Evolutionary conservation across 2,888 invertebrate genomes (phyloP).

Genomic region (Elegia similella): DNA sequence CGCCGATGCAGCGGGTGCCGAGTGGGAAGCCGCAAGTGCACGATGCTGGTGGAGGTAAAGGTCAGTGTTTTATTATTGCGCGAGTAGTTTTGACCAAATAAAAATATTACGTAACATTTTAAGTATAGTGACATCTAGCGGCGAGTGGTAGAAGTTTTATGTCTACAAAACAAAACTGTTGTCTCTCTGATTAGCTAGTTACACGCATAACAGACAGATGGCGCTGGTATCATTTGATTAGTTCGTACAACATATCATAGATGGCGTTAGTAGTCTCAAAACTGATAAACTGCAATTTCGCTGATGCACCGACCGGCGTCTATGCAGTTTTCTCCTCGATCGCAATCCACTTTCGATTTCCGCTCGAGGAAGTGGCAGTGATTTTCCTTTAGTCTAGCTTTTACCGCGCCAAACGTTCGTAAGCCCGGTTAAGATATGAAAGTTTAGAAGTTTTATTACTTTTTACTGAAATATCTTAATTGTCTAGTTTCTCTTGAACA

Average conservation of each 20-base stretch:
- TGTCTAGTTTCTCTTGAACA: no score
- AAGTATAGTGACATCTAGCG: conserved; percentile 42
- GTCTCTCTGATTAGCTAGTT: conserved; percentile 22
- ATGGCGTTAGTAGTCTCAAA: conserved; percentile 42
- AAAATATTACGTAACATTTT: conserved; percentile 7
- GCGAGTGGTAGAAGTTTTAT: conserved; percentile 32
- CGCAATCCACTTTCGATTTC: conserved; percentile 75
- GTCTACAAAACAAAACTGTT: conserved; percentile 7
- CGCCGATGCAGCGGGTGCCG: conserved; percentile 78
- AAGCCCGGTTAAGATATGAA: neutral
- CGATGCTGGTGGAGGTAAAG: conserved; percentile 81
- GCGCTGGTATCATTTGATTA: conserved; percentile 30
- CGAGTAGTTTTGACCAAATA: neutral
- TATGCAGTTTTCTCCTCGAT: conserved; percentile 68
- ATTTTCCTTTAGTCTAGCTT: conserved; percentile 75
- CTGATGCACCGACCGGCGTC: conserved; percentile 27
- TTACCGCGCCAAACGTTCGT: conserved; percentile 47
- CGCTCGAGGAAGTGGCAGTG: conserved; percentile 71
- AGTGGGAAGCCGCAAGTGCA: conserved; percentile 77
- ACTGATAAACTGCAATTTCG: conserved; percentile 18
- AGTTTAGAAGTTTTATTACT: neutral
- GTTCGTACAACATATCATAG: conserved; percentile 32
- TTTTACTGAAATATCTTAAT: no score
- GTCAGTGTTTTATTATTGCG: conserved; percentile 52
- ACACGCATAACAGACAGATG: conserved; percentile 43